Evolutionary conservation across 1,140 invertebrate species (phyloP).

Genomic region (Drosophila jambulina): DNA sequence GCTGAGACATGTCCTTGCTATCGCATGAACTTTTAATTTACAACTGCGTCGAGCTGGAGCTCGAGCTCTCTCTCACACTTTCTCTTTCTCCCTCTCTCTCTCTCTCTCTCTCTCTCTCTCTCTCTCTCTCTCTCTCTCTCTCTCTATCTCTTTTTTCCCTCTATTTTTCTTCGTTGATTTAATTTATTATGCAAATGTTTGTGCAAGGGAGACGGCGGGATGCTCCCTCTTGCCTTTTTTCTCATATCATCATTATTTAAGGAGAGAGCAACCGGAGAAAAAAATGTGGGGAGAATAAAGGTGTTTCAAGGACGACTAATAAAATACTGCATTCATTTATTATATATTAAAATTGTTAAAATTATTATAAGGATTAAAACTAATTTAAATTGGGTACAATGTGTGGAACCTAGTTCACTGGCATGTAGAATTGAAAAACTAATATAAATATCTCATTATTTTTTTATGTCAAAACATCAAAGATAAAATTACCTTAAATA

Average conservation of each 20-base stretch:
- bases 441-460: too few species aligned
- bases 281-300: not conserved
- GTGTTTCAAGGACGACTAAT: not conserved
- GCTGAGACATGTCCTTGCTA: constrained; percentile 56
- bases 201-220: constrained; percentile 22
- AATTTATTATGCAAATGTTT: constrained; percentile 75
- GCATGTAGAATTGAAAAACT: too few species aligned
- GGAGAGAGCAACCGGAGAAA: constrained; percentile 14
- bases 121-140: not conserved
- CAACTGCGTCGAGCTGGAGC: constrained; percentile 53
- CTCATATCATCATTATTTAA: constrained; percentile 60
- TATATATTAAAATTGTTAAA: not conserved
- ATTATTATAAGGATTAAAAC: not conserved
- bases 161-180: constrained; percentile 56
- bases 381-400: not conserved
- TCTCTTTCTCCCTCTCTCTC: not conserved
- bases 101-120: not conserved
- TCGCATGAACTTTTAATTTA: constrained; percentile 72
- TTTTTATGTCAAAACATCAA: not conserved
- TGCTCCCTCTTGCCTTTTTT: constrained; percentile 32
- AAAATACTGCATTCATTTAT: not conserved
- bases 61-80: not conserved
- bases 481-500: not conserved
- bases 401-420: too few species aligned
- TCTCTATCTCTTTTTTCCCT: constrained; percentile 4